Evolutionary conservation across 1,140 invertebrate genomes (phyloP).

Genomic region (Charaxes varanes): DNA sequence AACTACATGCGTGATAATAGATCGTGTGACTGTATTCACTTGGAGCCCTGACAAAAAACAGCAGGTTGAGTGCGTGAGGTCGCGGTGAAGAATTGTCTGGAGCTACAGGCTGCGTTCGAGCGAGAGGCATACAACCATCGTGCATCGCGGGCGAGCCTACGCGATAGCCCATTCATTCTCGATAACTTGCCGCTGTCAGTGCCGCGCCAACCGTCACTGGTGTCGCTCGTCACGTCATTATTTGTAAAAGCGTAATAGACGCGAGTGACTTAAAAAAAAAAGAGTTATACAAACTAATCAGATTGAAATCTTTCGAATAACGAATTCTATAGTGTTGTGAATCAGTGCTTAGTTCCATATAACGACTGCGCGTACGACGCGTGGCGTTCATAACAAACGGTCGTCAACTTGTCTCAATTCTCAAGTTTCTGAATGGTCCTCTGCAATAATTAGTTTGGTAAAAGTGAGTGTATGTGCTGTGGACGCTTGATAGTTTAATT

Average conservation of each 20-base stretch:
- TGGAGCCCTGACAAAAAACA: slow-evolving; percentile 36
- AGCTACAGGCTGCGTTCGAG: slow-evolving; percentile 32
- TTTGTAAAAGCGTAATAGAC: slow-evolving; percentile 10
- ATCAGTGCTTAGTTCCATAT: slow-evolving; percentile 39
- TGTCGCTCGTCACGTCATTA: slow-evolving; percentile 29
- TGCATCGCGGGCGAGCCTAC: slow-evolving; percentile 14
- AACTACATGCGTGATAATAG: slow-evolving; percentile 12
- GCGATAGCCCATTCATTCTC: slow-evolving; percentile 44
- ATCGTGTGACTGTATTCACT: slow-evolving; percentile 25
- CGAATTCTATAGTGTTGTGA: slow-evolving; percentile 54
- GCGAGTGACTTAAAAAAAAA: slow-evolving; percentile 13
- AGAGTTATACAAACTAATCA: slow-evolving; percentile 11
- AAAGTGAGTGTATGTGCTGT: slow-evolving; percentile 68
- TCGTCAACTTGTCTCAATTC: slow-evolving; percentile 37
- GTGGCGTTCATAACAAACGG: slow-evolving; percentile 53
- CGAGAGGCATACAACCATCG: slow-evolving; percentile 36
- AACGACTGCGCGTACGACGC: slow-evolving; percentile 34
- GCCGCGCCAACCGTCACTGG: slow-evolving; percentile 48
- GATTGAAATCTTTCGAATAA: slow-evolving; percentile 42
- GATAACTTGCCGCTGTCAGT: slow-evolving; percentile 42
- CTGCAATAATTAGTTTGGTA: slow-evolving; percentile 59
- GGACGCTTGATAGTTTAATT: slow-evolving; percentile 58
- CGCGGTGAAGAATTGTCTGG: slow-evolving; percentile 31
- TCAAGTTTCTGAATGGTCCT: slow-evolving; percentile 38
- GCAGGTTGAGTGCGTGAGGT: slow-evolving; percentile 46